A percentile compares a stretch with the other conserved stretches of the same genome.
phyloP scores from a whole-genome alignment of 2,113 vertebrate species.

The Apeltes quadracus region DNA sequence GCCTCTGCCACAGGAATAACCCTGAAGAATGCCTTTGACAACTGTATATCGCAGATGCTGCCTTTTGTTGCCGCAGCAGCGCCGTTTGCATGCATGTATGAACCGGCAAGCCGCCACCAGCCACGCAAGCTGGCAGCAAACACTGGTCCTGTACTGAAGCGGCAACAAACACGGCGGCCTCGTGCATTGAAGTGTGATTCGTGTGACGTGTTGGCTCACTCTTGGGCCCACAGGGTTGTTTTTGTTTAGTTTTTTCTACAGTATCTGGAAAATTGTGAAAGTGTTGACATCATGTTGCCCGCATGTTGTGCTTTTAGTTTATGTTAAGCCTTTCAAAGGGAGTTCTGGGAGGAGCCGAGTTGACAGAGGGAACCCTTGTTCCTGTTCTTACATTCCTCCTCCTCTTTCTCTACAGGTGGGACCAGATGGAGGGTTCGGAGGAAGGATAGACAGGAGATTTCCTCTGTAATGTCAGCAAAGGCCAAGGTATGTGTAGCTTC shows the following conservation, averaged over 20 bases:
- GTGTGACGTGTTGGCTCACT: constrained; percentile 63
- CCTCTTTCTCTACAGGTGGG: constrained; percentile 75
- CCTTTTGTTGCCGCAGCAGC: constrained; percentile 71
- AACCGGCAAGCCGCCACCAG: constrained; percentile 75
- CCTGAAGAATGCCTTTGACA: constrained; percentile 79
- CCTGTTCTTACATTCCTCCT: constrained; percentile 56
- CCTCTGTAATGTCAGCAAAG: constrained; percentile 64
- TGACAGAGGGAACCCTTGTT: constrained; percentile 64
- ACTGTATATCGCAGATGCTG: constrained; percentile 66
- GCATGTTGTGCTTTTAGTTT: constrained; percentile 73
- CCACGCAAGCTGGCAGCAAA: constrained; percentile 58
- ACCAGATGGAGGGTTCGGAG: constrained; percentile 68
- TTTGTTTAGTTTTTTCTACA: constrained; percentile 63
- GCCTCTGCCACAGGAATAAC: constrained; percentile 62
- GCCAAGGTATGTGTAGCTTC: constrained; percentile 64
- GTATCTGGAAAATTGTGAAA: constrained; percentile 61
- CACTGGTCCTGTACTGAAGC: constrained; percentile 56
- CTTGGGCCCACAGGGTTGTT: constrained; percentile 39
- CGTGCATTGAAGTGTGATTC: constrained; percentile 72
- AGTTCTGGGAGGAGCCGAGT: constrained; percentile 43
- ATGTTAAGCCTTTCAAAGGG: constrained; percentile 62
- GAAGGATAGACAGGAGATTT: constrained; percentile 55
- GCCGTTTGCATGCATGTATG: constrained; percentile 67
- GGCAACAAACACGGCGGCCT: constrained; percentile 67
- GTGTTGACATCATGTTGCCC: constrained; percentile 61